Evolutionary conservation across 2,888 invertebrate species (phyloP), one percentile per base, ranked within the genome.

Genomic region (Xiphydria camelus): DNA sequence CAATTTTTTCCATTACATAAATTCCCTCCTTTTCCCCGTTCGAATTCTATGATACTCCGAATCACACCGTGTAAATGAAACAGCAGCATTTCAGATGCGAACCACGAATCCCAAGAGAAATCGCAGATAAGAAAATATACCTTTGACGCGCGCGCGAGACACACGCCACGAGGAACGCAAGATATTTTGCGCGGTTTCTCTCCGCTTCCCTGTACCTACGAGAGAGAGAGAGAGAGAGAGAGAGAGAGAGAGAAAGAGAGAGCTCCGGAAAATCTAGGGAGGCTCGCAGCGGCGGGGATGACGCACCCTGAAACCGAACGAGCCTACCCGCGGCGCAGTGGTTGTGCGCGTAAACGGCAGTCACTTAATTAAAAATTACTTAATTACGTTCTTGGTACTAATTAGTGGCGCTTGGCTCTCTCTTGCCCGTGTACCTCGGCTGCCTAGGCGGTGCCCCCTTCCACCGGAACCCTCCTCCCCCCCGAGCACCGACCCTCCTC

Each of bases 381-480:
- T 81, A 82, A 82, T 82, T 82, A 82, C 80, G 80, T 79, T 81
- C 81, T 82, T 81, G 80, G 80, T 79, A 78, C 81, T 82, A 82
- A 82, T 82, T 82, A 82, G 80, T 77, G 76, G 67, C 68, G 67
- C 73, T 72, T 70, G 70, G 75, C 69, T 61, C 66, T 61, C 61
- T 64, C 61, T 65, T 59, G 57, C 56, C 57, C 59, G 57, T 58
- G 53, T 52, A 46, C 53, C 61, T 51, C 59, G 51, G 36, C 61
- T 55, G 39, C 61, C 57, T 62, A 47, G 47, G 45, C 45, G 40
- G 10, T 12, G 33, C 53, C 47, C 47, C 54, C 47, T 39, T 51
- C 42, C 47, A 56, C 47, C 23, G 12, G 26, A 14, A 41, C 47
- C 34, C 41, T 44, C 48, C 42, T 46, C 41, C 22, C 31, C n/a